A percentile compares a stretch with the other conserved stretches of the same genome.
phyloP scores from a whole-genome alignment of 2,888 invertebrate genomes.

The Arctia plantaginis region DNA sequence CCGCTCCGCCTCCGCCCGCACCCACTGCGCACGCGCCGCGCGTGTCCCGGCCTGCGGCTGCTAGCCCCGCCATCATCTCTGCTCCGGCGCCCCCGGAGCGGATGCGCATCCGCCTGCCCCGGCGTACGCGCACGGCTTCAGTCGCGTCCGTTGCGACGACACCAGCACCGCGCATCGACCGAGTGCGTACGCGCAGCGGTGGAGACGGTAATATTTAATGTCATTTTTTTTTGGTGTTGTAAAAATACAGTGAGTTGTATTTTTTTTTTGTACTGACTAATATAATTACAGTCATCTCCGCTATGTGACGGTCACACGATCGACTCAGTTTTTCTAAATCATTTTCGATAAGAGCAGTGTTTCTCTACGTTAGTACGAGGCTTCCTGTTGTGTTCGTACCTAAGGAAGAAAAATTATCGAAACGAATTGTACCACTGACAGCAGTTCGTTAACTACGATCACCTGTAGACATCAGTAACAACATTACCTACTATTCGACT shows the following conservation, averaged over 20 bases:
- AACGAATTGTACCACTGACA: too few species aligned
- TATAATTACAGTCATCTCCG: too few species aligned
- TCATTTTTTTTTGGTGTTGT: background rate
- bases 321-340: too few species aligned
- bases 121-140: constrained; percentile 28
- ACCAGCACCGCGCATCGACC: constrained; percentile 52
- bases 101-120: constrained; percentile 45
- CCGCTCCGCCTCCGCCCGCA: constrained; percentile 89
- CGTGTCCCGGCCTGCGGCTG: constrained; percentile 57
- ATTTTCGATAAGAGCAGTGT: too few species aligned
- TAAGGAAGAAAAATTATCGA: too few species aligned
- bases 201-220: constrained; percentile 61
- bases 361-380: too few species aligned
- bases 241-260: too few species aligned
- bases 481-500: too few species aligned
- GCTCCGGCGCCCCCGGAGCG: constrained; percentile 62
- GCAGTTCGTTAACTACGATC: background rate
- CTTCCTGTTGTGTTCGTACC: too few species aligned
- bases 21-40: constrained; percentile 76
- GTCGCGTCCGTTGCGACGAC: constrained; percentile 45
- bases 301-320: too few species aligned
- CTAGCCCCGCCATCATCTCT: constrained; percentile 43
- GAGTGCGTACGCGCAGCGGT: constrained; percentile 66
- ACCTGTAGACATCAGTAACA: too few species aligned
- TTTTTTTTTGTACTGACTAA: too few species aligned